Evolutionary conservation across 2,113 vertebrate species (phyloP).

Genomic region (Archocentrus centrarchus): DNA sequence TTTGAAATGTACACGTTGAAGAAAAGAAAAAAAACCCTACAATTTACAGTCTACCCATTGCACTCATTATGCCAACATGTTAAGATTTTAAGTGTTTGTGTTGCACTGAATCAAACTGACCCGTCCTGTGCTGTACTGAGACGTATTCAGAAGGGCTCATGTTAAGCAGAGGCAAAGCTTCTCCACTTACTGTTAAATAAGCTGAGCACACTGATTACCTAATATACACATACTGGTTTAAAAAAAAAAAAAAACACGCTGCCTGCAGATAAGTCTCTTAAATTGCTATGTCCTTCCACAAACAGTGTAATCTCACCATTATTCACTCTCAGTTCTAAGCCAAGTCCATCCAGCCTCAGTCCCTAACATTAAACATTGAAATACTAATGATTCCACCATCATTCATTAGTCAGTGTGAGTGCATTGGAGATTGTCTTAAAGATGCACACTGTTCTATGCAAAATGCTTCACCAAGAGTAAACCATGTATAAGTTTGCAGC

Average conservation of each 20-base stretch:
- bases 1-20: conserved; percentile 90
- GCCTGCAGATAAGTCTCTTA: conserved; percentile 75
- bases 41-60: conserved; percentile 68
- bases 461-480: conserved; percentile 72
- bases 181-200: conserved; percentile 55
- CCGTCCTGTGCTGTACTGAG: conserved; percentile 67
- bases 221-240: conserved; percentile 82
- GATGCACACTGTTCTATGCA: conserved; percentile 61
- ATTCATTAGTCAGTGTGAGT: conserved; percentile 28
- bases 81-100: conserved; percentile 59
- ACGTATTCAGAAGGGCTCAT: conserved; percentile 69
- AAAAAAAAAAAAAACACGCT: conserved; percentile 64
- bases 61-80: conserved; percentile 62
- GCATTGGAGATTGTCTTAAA: conserved; percentile 68
- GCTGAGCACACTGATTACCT: conserved; percentile 74
- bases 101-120: conserved; percentile 40
- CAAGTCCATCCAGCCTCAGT: conserved; percentile 35
- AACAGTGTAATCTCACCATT: conserved; percentile 55
- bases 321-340: conserved; percentile 36
- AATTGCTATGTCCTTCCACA: conserved; percentile 53
- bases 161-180: conserved; percentile 78
- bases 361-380: conserved; percentile 41
- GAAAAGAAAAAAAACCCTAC: conserved; percentile 14
- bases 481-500: conserved; percentile 60
- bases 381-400: conserved; percentile 30